Evolutionary conservation across 2,113 vertebrate genomes (phyloP).

Genomic region (Hyperopisus bebe): DNA sequence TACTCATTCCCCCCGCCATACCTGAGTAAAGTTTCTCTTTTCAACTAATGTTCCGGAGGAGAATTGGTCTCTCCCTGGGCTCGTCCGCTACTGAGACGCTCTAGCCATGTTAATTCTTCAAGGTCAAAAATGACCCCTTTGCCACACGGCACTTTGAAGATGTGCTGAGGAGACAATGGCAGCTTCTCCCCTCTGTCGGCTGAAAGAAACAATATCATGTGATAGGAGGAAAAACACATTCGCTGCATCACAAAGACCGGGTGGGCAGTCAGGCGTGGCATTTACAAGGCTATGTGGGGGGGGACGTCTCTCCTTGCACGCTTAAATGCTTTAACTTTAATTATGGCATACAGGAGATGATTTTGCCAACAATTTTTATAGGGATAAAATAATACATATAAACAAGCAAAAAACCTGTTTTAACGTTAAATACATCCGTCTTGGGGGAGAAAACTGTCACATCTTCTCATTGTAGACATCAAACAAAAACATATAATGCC

Average conservation of each 20-base stretch:
- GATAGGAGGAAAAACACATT: conserved; percentile 22
- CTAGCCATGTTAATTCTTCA: conserved; percentile 58
- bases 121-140: conserved; percentile 51
- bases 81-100: conserved; percentile 50
- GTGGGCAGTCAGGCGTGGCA: conserved; percentile 26
- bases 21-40: conserved; percentile 39
- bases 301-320: neutral
- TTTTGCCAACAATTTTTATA: neutral
- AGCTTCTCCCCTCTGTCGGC: conserved; percentile 47
- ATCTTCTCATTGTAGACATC: neutral
- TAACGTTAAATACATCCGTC: neutral
- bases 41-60: conserved; percentile 49
- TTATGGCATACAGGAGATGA: neutral
- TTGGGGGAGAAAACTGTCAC: neutral
- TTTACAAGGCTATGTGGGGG: neutral
- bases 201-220: conserved; percentile 33
- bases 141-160: conserved; percentile 51
- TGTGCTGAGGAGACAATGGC: conserved; percentile 54
- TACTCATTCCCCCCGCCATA: conserved; percentile 12
- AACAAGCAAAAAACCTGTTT: neutral
- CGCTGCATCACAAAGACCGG: conserved; percentile 39
- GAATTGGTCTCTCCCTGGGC: conserved; percentile 44
- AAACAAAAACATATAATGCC: neutral
- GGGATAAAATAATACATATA: neutral
- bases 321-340: neutral